Base-by-base conservation (phyloP, 2,113 vertebrate species). In the Platichthys stellatus region DNA sequence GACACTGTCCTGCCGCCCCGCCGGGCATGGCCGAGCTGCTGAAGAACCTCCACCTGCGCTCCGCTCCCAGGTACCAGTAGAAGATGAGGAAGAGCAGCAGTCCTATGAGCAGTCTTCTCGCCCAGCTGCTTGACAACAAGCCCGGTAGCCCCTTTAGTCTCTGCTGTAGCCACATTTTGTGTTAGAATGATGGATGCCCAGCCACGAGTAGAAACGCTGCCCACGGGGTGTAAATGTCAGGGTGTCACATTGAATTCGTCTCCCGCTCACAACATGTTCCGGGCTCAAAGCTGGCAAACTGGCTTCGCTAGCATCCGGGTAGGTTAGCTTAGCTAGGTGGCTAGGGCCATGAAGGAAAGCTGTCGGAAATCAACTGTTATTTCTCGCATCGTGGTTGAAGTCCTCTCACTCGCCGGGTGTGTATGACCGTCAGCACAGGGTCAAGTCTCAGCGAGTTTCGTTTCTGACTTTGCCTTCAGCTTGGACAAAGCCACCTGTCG, bases 121-220 rank as follows among this genome's bases (percentile, higher is more conserved):
- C 96, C 97, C 97, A 98, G 91, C 96, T 97, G 92, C 97, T 98
- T 1, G 97, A 98, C 8, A 98, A 92, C 90, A 98, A 92, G n/a
- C 97, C 96, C n/a, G 97, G 97, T 6, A 98, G 92, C 51, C 96
- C 96, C 92, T 98, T 98, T 21, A 98, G 93, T 85, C 97, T 94
- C 86, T 98, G 97, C 93, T 98, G 97, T 14, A 97, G 94, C 97
- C 97, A 98, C 97, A 92, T 90, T 8, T 51, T 82, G 13, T 15
- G 47, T 57, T 56, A 11, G 20, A 49, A 59, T 0, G 4, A 15
- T 0, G 53, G 38, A 49, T 47, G 15, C 28, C 77, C 74, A 17
- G 58, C 61, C 35, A 1, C 3, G 18, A 61, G 58, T 61, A 5
- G 63, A 2, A 18, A 57, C 20, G 23, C 21, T 11, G 43, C 49